A percentile compares a stretch with the other conserved stretches of the same genome.
Conservation (phyloP, 35 echinoderm and acorn worm species). For the Chiridota heheva region DNA sequence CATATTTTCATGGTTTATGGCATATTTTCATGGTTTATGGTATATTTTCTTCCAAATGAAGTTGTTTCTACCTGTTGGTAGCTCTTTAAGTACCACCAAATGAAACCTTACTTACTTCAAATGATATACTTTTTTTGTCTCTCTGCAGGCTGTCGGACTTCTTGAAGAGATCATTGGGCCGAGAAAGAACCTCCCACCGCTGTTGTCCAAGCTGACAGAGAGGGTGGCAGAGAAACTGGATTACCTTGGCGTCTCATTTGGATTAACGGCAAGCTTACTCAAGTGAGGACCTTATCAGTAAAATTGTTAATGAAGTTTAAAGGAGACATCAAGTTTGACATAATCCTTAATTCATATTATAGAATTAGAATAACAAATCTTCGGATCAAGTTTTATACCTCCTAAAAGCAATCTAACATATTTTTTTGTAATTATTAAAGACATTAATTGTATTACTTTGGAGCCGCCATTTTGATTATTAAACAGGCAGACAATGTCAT, state of each 20-base stretch:
- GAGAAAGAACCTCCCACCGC: constrained; percentile 83
- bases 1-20: too few species aligned
- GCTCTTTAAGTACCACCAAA: neutral
- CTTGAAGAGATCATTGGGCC: constrained; percentile 87
- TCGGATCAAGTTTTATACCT: too few species aligned
- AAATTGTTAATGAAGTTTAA: neutral
- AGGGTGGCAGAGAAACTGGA: constrained; percentile 87
- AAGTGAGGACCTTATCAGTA: constrained; percentile 41
- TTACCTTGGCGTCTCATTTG: constrained; percentile 95
- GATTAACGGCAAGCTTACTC: constrained; percentile 80
- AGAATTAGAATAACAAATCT: neutral
- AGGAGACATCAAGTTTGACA: too few species aligned
- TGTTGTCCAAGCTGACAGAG: constrained; percentile 88
- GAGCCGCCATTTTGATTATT: too few species aligned
- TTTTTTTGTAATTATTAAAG: too few species aligned
- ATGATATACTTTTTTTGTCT: too few species aligned
- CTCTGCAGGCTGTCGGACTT: constrained; percentile 67
- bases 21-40: neutral
- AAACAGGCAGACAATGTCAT: too few species aligned
- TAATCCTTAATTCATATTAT: too few species aligned
- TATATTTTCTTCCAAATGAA: neutral
- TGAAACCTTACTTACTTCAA: neutral
- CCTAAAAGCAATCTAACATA: too few species aligned
- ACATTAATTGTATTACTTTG: too few species aligned
- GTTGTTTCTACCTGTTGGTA: too few species aligned